Evolutionary conservation across 2,797 vertebrate species (phyloP).

Genomic region (Amblyraja radiata): DNA sequence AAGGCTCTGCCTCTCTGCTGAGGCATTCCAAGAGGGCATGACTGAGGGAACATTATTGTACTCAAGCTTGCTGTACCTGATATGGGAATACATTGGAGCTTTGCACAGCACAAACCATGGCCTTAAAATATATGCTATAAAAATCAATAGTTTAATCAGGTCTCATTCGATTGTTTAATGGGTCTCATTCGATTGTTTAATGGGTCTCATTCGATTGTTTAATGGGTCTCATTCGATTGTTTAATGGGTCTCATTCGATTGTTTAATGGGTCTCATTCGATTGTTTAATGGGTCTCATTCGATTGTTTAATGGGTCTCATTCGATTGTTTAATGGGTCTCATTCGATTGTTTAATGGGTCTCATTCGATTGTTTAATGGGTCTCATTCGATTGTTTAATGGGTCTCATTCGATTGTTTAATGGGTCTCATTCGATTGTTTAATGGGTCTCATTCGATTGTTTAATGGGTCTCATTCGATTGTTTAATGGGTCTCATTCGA

Average conservation of each 20-base stretch:
- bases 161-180: neutral
- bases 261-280: neutral
- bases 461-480: neutral
- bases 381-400: neutral
- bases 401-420: neutral
- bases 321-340: neutral
- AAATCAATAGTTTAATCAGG: neutral
- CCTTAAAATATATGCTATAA: neutral
- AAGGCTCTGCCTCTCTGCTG: too few species aligned
- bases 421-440: neutral
- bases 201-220: neutral
- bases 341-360: neutral
- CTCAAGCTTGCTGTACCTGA: neutral
- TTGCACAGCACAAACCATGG: neutral
- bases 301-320: neutral
- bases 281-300: neutral
- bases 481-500: neutral
- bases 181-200: neutral
- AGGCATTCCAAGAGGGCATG: neutral
- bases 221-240: neutral
- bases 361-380: neutral
- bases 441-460: neutral
- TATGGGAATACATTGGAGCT: neutral
- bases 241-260: neutral
- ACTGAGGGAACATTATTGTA: neutral